Percentiles rank a stretch among this genome's conserved stretches.
These are phyloP conservation scores for Scolanthus callimorphus DNA, from an alignment of 92 coral and sea anemone species.

Conservation along the genomic window DNA sequence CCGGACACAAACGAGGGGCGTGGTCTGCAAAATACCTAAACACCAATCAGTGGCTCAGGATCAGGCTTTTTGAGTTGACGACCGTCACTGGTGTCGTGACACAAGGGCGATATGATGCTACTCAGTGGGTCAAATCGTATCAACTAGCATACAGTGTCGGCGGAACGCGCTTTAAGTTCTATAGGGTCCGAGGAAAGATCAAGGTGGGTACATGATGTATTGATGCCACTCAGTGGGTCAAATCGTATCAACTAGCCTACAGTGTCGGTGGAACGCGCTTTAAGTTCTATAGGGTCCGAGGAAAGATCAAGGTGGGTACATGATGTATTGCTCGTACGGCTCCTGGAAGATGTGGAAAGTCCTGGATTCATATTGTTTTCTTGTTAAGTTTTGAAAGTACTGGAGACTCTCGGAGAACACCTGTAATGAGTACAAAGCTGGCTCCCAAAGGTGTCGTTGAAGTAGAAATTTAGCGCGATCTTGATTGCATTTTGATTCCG, in stretches of 20 bases:
- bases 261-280: conserved; percentile 57
- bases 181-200: conserved; percentile 34
- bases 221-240: conserved; percentile 89
- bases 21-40: conserved; percentile 83
- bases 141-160: conserved; percentile 45
- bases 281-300: conserved; percentile 41
- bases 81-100: conserved; percentile 65
- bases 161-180: conserved; percentile 43
- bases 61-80: conserved; percentile 52
- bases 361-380: too few species aligned
- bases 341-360: too few species aligned
- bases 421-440: too few species aligned
- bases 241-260: conserved; percentile 46
- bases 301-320: conserved; percentile 68
- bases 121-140: conserved; percentile 82
- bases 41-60: conserved; percentile 77
- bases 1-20: conserved; percentile 73
- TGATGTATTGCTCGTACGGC: too few species aligned
- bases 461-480: too few species aligned
- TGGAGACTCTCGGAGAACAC: too few species aligned
- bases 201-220: conserved; percentile 28
- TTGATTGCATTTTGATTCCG: too few species aligned
- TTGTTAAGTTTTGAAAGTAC: too few species aligned
- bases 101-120: conserved; percentile 82
- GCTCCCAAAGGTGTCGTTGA: too few species aligned